Evolutionary conservation across 1,140 invertebrate species (phyloP).

Genomic region (Halyomorpha halys): DNA sequence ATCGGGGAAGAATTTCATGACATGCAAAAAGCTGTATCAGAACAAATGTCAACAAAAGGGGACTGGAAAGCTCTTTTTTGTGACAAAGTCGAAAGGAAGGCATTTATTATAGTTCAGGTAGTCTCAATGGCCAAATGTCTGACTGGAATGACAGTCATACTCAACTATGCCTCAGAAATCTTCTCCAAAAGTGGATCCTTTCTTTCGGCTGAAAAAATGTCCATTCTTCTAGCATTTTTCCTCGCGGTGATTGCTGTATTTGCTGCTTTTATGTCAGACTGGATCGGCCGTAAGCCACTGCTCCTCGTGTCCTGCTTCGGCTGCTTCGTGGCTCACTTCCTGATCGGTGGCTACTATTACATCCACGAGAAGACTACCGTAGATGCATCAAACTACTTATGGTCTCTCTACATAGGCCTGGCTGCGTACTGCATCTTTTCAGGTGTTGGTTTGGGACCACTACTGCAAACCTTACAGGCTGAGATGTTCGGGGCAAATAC

Average conservation of each 20-base stretch:
- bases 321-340: conserved; percentile 7
- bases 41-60: conserved; percentile 17
- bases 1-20: conserved; percentile 25
- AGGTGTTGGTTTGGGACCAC: conserved; percentile 38
- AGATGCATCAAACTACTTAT: conserved; percentile 27
- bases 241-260: conserved; percentile 33
- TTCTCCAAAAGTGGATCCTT: too few species aligned
- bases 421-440: conserved; percentile 36
- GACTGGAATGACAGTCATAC: too few species aligned
- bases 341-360: conserved; percentile 22
- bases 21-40: conserved; percentile 15
- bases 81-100: conserved; percentile 19
- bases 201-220: too few species aligned
- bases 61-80: conserved; percentile 21
- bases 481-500: conserved; percentile 41
- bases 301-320: conserved; percentile 34
- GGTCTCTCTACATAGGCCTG: conserved; percentile 35
- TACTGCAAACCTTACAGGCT: conserved; percentile 38
- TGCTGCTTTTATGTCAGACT: conserved; percentile 34
- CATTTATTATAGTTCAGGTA: background rate
- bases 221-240: conserved; percentile 22
- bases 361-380: conserved; percentile 20
- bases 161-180: too few species aligned
- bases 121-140: background rate
- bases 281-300: conserved; percentile 36